Conservation (phyloP, 2,113 vertebrate genomes). For the Spheniscus mendiculus region DNA sequence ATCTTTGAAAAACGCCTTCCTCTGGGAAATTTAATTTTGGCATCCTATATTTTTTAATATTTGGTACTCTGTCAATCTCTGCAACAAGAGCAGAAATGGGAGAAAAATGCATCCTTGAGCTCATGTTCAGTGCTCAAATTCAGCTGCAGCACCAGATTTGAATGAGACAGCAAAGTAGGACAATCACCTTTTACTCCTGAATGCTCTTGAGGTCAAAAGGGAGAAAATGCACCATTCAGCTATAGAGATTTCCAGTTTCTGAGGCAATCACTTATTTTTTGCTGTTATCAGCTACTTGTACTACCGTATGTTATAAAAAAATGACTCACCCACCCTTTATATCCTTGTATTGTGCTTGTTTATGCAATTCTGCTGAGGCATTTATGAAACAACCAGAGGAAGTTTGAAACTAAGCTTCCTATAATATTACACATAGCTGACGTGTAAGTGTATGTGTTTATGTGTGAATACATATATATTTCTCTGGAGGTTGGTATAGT, state of each 20-base stretch:
- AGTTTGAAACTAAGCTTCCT: background rate
- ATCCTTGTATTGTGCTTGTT: slow-evolving; percentile 62
- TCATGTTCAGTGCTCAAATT: background rate
- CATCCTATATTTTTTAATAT: background rate
- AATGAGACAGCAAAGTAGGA: slow-evolving; percentile 37
- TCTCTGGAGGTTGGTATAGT: background rate
- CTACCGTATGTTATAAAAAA: background rate
- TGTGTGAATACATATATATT: background rate
- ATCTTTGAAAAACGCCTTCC: background rate
- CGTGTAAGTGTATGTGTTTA: background rate
- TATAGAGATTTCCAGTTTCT: slow-evolving; percentile 38
- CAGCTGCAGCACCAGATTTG: slow-evolving; percentile 29
- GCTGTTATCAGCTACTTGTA: slow-evolving; percentile 65
- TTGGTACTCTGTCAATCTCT: background rate
- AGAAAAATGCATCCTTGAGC: background rate
- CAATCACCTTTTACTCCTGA: slow-evolving; percentile 45
- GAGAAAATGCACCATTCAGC: slow-evolving; percentile 56
- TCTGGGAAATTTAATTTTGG: background rate
- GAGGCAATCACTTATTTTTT: slow-evolving; percentile 53
- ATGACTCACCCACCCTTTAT: background rate
- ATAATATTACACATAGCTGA: background rate
- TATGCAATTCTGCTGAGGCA: slow-evolving; percentile 29
- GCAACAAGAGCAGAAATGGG: background rate
- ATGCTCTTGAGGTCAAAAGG: slow-evolving; percentile 50
- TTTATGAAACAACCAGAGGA: background rate